Base-by-base conservation (phyloP, 1,140 invertebrate genomes). In the Acromyrmex echinatior region DNA sequence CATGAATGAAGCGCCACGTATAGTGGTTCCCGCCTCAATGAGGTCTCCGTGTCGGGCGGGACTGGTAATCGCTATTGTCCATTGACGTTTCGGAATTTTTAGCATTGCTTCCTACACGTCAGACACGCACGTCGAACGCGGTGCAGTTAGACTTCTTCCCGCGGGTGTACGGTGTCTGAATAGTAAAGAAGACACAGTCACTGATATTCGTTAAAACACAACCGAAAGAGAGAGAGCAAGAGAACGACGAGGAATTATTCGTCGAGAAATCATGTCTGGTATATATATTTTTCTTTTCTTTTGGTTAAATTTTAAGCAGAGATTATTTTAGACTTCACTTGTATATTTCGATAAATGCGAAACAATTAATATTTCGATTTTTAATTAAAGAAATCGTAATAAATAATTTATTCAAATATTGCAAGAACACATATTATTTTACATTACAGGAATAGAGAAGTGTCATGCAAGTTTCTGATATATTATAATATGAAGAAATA, bases 1-100 rank as follows among this genome's bases (percentile, higher is more conserved):
- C 81, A 86, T 85, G 81, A 87, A 85, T 85, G 71, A 86, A 51
- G 74, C 82, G 82, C 82, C 82, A 63, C 68, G 68, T 56, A 79
- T 58, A 68, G 76, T 51, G 53, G 56, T 82, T 35, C 10, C 66
- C 68, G 77, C 60, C 79, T 84, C 53, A 79, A 80, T 86, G 85
- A 86, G 51, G 71, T 86, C 84, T 86, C 84, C 63, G 73, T 80
- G 63, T 66, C 63, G 65, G 25, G 21, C 85, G 25, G 25, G 16
- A 25, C 56, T 35, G 45, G 63, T 78, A 77, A 78, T 86, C 60
- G 74, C 28, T 53, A 66, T 78, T 86, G 71, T 86, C 45, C 51
- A 86, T 78, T 66, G 82, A 86, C 73, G 49, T 76, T 66, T 74
- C 74, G 51, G 74, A 86, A 86, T 86, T 65, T 86, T 86, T 51